Conservation (phyloP, 2,113 vertebrate genomes). For the Neopipo cinnamomea region DNA sequence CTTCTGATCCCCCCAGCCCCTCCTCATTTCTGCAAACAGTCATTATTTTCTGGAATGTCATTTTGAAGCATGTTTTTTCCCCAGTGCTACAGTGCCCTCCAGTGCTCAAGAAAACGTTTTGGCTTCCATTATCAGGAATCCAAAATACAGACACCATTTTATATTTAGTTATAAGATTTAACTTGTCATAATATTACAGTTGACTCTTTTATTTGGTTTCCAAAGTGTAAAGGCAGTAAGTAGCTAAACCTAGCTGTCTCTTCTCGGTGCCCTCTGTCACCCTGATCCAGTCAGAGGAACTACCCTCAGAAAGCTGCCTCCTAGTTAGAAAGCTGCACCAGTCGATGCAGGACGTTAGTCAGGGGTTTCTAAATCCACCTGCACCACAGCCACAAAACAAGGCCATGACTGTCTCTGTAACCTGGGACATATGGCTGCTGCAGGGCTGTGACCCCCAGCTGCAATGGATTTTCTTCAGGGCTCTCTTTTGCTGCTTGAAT, state of each 20-base stretch:
- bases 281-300: not conserved
- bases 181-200: not conserved
- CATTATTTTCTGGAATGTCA: not conserved
- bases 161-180: not conserved
- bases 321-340: not conserved
- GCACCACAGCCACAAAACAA: not conserved
- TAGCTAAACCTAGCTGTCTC: not conserved
- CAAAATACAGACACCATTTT: constrained; percentile 65
- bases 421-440: not conserved
- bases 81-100: constrained; percentile 67
- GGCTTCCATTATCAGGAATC: constrained; percentile 3
- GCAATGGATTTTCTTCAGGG: not conserved
- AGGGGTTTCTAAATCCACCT: not conserved
- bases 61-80: not conserved
- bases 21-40: not conserved
- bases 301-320: not conserved
- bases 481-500: not conserved
- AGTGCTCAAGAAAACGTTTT: constrained; percentile 2
- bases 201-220: not conserved
- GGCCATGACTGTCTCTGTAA: not conserved
- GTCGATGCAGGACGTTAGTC: not conserved
- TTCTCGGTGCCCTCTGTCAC: not conserved
- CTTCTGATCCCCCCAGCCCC: not conserved
- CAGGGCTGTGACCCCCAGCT: not conserved
- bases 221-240: not conserved